phyloP scores from a whole-genome alignment of 2,888 invertebrate species.

The Calameuta pallipes region DNA sequence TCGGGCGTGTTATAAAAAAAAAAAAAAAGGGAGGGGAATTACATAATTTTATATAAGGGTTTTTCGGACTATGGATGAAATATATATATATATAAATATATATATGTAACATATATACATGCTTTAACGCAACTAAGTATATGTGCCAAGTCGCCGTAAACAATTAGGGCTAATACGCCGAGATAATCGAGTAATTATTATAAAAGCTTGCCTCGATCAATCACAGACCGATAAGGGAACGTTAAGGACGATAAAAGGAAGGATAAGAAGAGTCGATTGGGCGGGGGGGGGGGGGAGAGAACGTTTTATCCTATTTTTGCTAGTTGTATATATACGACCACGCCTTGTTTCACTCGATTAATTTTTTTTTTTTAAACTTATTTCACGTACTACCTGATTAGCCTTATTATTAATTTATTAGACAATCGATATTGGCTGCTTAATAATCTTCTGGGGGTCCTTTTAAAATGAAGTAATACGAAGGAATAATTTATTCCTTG shows the following conservation, averaged over 20 bases:
- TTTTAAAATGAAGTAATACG: background rate
- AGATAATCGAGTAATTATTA: constrained; percentile 60
- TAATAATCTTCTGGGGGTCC: background rate
- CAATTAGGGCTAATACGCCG: constrained; percentile 50
- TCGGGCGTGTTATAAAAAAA: too few relatives aligned
- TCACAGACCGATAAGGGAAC: constrained; percentile 51
- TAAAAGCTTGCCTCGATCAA: constrained; percentile 61
- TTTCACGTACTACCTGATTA: background rate
- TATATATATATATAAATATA: too few relatives aligned
- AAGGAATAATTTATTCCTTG: too few relatives aligned
- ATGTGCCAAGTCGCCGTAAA: constrained; percentile 45
- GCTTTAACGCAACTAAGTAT: constrained; percentile 29
- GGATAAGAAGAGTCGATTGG: too few relatives aligned
- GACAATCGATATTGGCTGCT: background rate
- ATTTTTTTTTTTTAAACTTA: background rate
- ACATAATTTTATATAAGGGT: too few relatives aligned
- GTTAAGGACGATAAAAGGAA: too few relatives aligned
- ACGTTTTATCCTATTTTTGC: constrained; percentile 12
- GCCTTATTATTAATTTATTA: constrained; percentile 9
- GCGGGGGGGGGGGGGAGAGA: too few relatives aligned
- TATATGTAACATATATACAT: too few relatives aligned
- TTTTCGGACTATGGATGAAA: too few relatives aligned
- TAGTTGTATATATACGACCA: background rate
- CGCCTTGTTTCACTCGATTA: constrained; percentile 8
- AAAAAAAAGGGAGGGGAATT: too few relatives aligned